Evolutionary conservation across 2,113 vertebrate species (phyloP).

Genomic region (Raphicerus campestris): DNA sequence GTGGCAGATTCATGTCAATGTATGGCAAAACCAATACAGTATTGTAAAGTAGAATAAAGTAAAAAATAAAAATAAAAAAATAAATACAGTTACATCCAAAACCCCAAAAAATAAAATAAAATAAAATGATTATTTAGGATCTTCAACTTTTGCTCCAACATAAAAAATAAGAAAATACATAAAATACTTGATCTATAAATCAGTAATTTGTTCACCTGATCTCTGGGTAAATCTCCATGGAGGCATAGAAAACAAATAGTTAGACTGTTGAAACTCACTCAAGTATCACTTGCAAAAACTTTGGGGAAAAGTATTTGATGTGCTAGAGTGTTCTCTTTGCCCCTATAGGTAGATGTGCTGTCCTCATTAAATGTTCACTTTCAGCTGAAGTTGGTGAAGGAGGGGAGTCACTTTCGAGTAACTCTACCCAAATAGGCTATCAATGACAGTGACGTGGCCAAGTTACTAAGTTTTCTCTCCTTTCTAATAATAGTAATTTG

Average conservation of each 20-base stretch:
- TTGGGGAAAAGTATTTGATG: constrained; percentile 9
- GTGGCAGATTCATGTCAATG: too few species aligned
- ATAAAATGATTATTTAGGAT: neutral
- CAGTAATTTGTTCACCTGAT: neutral
- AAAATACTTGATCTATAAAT: neutral
- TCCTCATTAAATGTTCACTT: neutral
- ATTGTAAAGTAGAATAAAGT: too few species aligned
- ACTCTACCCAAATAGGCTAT: neutral
- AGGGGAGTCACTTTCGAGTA: neutral
- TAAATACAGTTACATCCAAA: too few species aligned
- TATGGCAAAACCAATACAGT: too few species aligned
- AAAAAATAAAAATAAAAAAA: too few species aligned
- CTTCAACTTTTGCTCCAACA: neutral
- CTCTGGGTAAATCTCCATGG: constrained; percentile 12
- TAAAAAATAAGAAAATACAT: neutral
- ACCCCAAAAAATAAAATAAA: too few species aligned
- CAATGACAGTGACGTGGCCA: neutral
- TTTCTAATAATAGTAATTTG: neutral
- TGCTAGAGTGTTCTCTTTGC: neutral
- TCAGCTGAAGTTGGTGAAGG: neutral
- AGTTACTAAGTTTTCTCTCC: neutral
- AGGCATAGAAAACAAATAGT: neutral
- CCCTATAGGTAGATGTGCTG: neutral
- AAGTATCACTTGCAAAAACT: neutral
- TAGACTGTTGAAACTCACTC: neutral